These are phyloP conservation scores for Gorsachius magnificus DNA, from an alignment of 2,797 vertebrate species.

Conservation along the genomic window DNA sequence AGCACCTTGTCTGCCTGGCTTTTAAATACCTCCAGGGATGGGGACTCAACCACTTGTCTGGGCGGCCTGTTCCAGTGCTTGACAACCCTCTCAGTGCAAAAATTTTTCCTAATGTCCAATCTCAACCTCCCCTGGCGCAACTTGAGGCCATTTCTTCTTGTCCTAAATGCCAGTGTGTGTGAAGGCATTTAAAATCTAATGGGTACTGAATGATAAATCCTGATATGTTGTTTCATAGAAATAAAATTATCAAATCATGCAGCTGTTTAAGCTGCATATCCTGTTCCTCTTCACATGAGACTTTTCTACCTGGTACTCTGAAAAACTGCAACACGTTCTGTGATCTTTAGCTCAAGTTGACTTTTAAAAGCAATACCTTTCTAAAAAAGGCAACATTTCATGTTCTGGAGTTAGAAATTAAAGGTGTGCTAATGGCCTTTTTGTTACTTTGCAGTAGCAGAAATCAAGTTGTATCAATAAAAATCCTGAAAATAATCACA, in stretches of 20 bases:
- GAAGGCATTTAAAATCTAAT: neutral
- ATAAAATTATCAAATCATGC: neutral
- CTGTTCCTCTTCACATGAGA: neutral
- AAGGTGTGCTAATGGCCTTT: neutral
- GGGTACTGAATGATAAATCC: neutral
- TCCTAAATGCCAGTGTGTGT: neutral
- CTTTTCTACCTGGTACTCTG: neutral
- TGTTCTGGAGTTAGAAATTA: neutral
- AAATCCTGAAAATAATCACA: neutral
- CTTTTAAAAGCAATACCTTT: neutral
- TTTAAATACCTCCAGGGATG: too few relatives aligned
- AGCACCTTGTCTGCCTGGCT: too few relatives aligned
- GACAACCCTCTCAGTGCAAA: too few relatives aligned
- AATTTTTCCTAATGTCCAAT: too few relatives aligned
- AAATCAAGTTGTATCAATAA: neutral
- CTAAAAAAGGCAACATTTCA: neutral
- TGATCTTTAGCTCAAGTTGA: neutral
- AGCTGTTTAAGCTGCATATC: neutral
- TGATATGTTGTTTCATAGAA: neutral
- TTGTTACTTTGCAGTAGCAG: neutral
- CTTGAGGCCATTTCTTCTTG: too few relatives aligned
- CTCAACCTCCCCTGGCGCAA: too few relatives aligned
- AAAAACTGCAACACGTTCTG: neutral
- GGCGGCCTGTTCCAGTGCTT: too few relatives aligned
- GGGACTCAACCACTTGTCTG: too few relatives aligned